Conservation (phyloP, 2,888 invertebrate species). For the Polylopha cassiicola region DNA sequence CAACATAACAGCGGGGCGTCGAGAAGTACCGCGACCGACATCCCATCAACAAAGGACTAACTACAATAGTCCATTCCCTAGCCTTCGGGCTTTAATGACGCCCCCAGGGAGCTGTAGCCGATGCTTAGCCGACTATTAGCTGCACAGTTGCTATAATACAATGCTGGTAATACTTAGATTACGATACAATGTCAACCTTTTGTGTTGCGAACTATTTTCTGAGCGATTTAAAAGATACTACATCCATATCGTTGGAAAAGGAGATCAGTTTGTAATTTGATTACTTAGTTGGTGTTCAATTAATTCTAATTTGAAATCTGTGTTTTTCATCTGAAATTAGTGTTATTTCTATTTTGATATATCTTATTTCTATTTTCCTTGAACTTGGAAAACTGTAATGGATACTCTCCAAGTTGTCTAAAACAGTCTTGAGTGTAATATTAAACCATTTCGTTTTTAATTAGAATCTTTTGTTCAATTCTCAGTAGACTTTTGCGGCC, state of each 20-base stretch:
- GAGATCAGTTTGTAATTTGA: too few species aligned
- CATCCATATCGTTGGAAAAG: too few species aligned
- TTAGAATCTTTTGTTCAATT: conserved; percentile 10
- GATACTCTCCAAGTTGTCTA: conserved; percentile 1
- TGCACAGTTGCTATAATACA: conserved; percentile 10
- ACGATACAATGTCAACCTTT: conserved; percentile 13
- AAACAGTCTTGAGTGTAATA: not conserved
- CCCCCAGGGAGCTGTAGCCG: conserved; percentile 14
- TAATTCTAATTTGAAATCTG: too few species aligned
- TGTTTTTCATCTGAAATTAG: too few species aligned
- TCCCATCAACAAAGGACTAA: conserved; percentile 44
- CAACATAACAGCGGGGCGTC: conserved; percentile 40
- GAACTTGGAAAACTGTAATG: not conserved
- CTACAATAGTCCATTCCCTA: conserved; percentile 51
- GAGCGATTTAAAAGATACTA: too few species aligned
- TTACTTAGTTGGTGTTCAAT: too few species aligned
- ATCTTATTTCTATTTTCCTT: not conserved
- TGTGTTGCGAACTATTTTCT: conserved; percentile 1
- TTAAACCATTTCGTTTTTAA: conserved; percentile 1
- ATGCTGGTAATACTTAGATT: too few species aligned
- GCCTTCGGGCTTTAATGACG: conserved; percentile 38
- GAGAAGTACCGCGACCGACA: conserved; percentile 41
- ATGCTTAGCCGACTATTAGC: conserved; percentile 8
- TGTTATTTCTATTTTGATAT: not conserved
- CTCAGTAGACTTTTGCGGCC: conserved; percentile 11